Evolutionary conservation across 2,797 vertebrate genomes (phyloP), one percentile per base, ranked within the genome.

Genomic region (Cygnus olor): DNA sequence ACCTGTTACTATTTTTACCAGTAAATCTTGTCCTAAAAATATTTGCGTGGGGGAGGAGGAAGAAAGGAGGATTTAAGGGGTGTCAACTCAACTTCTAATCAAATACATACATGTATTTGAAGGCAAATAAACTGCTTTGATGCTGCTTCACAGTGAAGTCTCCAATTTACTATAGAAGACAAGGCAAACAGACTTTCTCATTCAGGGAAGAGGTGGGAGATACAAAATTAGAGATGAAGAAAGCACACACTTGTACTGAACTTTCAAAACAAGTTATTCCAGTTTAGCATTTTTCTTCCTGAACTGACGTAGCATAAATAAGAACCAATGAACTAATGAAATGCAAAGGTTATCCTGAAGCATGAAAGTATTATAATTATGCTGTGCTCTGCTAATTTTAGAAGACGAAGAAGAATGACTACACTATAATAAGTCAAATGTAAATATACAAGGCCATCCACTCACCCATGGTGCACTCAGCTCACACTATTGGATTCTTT

Each of bases 191-290:
- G 85, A 69, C 57, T 88, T 93, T 81, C 53, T 65, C 88, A 92
- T 77, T 73, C 65, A 60, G 88, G 83, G 47, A 60, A 68, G 71
- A 92, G 71, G 70, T 84, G 88, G 78, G 61, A 96, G 85, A 95
- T 94, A 94, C 72, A 90, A 88, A 95, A 89, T 42, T 22, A 36
- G 87, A 86, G 82, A 94, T 78, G 84, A 94, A 94, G 84, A 96
- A 93, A 95, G 90, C 76, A 89, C 91, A 96, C 93, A 92, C 85
- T 85, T 47, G 40, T 68, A 77, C 86, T 95, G 94, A 97, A 96
- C 92, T 94, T 88, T 96, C 79, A 83, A 47, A 97, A 97, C 96
- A 93, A 96, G 96, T 96, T 96, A 90, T 95, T 96, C 94, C 94
- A 93, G 96, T 97, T 96, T 34, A 88, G 76, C 90, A 88, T 89